These are phyloP conservation scores for Drosophila lini DNA, from an alignment of 1,140 invertebrate species.

Conservation along the genomic window DNA sequence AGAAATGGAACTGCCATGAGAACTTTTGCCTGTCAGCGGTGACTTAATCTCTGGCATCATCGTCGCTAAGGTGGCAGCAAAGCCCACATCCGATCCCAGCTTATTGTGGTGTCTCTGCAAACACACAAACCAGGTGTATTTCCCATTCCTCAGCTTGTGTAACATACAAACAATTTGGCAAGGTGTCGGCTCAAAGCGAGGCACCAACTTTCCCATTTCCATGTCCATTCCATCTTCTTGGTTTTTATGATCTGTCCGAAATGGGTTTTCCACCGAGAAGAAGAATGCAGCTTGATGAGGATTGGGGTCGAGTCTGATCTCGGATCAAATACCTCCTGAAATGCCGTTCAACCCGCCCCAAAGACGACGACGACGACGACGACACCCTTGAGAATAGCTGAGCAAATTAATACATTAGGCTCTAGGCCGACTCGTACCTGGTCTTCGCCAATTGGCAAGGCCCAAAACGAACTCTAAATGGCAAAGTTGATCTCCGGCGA, in stretches of 20 bases:
- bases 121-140: constrained; percentile 10
- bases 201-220: constrained; percentile 59
- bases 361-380: not conserved
- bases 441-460: constrained; percentile 58
- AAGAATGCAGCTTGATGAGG: constrained; percentile 36
- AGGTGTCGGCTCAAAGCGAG: constrained; percentile 66
- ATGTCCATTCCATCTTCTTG: constrained; percentile 18
- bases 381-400: constrained; percentile 69
- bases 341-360: constrained; percentile 59
- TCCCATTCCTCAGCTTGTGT: constrained; percentile 26
- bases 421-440: constrained; percentile 27
- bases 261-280: constrained; percentile 30
- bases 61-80: constrained; percentile 37
- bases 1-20: constrained; percentile 80
- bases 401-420: constrained; percentile 69
- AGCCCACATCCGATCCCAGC: constrained; percentile 52
- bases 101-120: constrained; percentile 11
- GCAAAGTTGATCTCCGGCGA: constrained; percentile 67
- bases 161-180: constrained; percentile 68
- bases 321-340: constrained; percentile 9
- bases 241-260: constrained; percentile 53
- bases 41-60: constrained; percentile 76
- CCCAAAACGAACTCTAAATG: constrained; percentile 59
- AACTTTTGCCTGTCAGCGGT: constrained; percentile 59
- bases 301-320: constrained; percentile 6